A percentile compares a stretch with the other conserved stretches of the same genome.
Conservation (phyloP, 2,888 invertebrate genomes). For the Torymus auratus region DNA sequence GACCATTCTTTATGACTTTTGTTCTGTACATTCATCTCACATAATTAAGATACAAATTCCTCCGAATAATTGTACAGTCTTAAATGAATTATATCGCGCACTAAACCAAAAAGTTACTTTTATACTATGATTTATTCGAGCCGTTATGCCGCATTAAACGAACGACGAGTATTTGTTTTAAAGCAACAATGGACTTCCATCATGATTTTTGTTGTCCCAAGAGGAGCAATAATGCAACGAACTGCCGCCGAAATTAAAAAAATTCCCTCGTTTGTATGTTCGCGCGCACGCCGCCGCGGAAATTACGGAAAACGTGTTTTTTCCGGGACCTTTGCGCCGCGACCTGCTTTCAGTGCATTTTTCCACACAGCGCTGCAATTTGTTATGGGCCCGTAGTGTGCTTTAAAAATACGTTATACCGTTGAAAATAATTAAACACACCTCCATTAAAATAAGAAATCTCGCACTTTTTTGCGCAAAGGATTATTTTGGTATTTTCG, state of each 20-base stretch:
- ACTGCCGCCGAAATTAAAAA: slow-evolving; percentile 15
- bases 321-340: neutral
- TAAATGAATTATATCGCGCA: too few species aligned
- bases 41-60: too few species aligned
- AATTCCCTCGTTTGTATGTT: slow-evolving; percentile 1
- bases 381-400: neutral
- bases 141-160: neutral
- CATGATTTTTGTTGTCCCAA: neutral
- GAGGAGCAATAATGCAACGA: neutral
- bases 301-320: slow-evolving; percentile 20
- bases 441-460: too few species aligned
- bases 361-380: neutral
- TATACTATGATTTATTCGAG: neutral
- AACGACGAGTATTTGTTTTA: neutral
- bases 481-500: too few species aligned
- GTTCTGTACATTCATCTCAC: too few species aligned
- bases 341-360: neutral
- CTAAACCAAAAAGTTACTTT: too few species aligned
- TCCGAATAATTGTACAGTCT: too few species aligned
- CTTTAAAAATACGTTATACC: neutral
- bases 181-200: neutral
- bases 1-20: too few species aligned
- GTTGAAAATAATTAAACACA: too few species aligned
- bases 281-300: neutral
- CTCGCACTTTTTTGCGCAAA: too few species aligned